phyloP scores from a whole-genome alignment of 2,888 invertebrate species.

The Eurytoma californica region DNA sequence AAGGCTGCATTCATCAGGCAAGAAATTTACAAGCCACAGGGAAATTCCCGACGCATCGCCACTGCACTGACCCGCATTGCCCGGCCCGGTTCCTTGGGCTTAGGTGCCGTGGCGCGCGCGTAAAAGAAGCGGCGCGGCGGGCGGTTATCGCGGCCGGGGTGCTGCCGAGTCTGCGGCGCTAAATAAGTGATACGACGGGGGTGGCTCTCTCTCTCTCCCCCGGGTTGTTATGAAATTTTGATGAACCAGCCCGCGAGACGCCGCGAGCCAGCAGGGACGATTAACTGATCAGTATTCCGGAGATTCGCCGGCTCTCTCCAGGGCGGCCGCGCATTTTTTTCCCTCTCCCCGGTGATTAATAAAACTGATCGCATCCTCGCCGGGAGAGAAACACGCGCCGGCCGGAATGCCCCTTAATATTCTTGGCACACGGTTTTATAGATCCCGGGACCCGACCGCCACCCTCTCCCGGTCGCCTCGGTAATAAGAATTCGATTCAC shows the following conservation, averaged over 20 bases:
- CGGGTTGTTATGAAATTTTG: conserved; percentile 59
- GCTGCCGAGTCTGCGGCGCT: conserved; percentile 42
- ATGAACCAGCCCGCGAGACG: conserved; percentile 48
- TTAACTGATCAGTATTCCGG: conserved; percentile 59
- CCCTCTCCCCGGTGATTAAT: conserved; percentile 56
- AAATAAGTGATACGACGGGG: conserved; percentile 57
- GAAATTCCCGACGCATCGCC: no score
- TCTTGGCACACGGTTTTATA: conserved; percentile 54
- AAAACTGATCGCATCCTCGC: conserved; percentile 52
- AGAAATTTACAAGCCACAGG: no score
- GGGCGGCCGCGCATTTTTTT: conserved; percentile 28
- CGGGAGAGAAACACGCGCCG: conserved; percentile 45
- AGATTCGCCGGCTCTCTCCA: conserved; percentile 31
- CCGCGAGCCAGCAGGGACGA: conserved; percentile 35
- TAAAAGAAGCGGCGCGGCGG: not conserved
- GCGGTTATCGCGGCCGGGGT: not conserved
- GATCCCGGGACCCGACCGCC: not conserved
- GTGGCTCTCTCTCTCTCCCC: conserved; percentile 21
- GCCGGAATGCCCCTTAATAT: conserved; percentile 58
- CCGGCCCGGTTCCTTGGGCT: no score
- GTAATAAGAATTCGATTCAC: conserved; percentile 56
- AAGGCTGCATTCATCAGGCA: no score
- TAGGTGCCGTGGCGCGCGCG: no score
- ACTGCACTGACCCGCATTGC: no score
- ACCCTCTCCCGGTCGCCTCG: conserved; percentile 16